These are phyloP conservation scores for Hylaeus anthracinus DNA, from an alignment of 1,140 invertebrate genomes.

Conservation along the genomic window DNA sequence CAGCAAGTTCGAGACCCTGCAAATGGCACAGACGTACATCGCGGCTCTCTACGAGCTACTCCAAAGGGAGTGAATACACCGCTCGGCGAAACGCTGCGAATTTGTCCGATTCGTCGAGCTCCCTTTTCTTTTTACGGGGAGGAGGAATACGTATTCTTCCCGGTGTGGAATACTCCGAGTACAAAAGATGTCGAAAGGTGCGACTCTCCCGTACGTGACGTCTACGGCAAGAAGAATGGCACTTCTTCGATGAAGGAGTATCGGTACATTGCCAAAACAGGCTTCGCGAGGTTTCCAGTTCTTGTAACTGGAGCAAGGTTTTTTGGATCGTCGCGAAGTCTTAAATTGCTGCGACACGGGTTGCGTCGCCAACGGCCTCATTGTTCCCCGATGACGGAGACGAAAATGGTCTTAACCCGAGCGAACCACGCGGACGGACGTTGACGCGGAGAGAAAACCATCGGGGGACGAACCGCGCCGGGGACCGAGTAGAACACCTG, in stretches of 20 bases:
- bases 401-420: background rate
- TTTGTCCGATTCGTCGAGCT: no score
- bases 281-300: conserved; percentile 2
- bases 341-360: background rate
- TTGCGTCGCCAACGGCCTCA: background rate
- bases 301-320: conserved; percentile 10
- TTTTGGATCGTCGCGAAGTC: background rate
- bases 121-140: background rate
- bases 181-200: background rate
- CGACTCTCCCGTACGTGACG: background rate
- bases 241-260: background rate
- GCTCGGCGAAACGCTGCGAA: background rate
- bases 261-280: background rate
- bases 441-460: no score
- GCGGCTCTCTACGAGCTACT: conserved; percentile 86
- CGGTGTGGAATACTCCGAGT: background rate
- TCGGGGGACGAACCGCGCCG: no score
- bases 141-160: background rate
- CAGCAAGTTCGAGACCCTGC: conserved; percentile 93
- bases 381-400: background rate
- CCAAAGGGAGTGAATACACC: conserved; percentile 65
- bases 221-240: background rate
- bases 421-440: no score
- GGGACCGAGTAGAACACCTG: no score
- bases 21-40: conserved; percentile 95